These are phyloP conservation scores for Geococcyx californianus DNA, from an alignment of 2,113 vertebrate species.

Conservation along the genomic window DNA sequence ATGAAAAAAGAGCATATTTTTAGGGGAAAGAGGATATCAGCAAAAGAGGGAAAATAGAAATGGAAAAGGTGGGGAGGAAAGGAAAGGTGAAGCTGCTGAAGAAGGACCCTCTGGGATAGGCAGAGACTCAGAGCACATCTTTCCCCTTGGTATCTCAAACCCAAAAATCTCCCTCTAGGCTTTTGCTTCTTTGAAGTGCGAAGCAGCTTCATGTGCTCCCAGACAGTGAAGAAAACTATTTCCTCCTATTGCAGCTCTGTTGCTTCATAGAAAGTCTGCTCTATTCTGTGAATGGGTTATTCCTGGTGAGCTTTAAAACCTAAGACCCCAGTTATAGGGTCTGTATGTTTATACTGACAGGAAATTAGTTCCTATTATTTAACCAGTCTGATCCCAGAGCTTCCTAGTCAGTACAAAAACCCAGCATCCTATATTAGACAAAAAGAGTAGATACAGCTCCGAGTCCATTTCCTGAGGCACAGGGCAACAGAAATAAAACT, in stretches of 20 bases:
- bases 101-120: background rate
- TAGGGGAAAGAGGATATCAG: background rate
- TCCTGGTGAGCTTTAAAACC: background rate
- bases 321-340: background rate
- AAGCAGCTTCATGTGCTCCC: background rate
- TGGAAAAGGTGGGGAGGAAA: background rate
- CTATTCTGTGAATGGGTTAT: background rate
- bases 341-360: background rate
- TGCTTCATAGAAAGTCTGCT: background rate
- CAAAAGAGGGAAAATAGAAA: background rate
- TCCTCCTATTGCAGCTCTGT: background rate
- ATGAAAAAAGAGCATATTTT: background rate
- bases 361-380: background rate
- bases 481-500: background rate
- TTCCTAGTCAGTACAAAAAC: background rate
- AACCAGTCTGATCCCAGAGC: rapidly evolving
- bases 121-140: background rate
- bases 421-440: background rate
- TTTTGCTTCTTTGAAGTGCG: background rate
- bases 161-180: background rate
- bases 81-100: background rate
- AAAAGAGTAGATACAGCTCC: background rate
- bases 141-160: background rate
- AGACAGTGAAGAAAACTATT: background rate
- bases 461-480: background rate